Evolutionary conservation across 37 sponge, comb jelly and placozoan genomes (phyloP), one percentile per base, ranked within the genome.

Genomic region (Haliclona indistincta): DNA sequence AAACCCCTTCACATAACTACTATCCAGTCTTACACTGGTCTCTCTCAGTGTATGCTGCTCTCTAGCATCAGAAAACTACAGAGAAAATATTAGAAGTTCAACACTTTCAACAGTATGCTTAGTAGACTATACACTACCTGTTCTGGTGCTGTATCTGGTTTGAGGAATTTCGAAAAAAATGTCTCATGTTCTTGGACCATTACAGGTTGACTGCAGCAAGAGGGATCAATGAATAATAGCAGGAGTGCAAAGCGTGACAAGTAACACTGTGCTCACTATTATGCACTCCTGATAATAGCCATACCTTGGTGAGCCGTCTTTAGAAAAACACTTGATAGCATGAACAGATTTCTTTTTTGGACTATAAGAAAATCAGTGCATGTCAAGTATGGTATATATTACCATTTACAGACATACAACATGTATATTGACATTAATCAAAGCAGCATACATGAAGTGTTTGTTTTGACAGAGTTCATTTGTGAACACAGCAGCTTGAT

Each of bases 371-470:
- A 26, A 25, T 20, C 0, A 22, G 15, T 49, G 43, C 44, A 40
- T 34, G 4, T 15, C 39, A 67, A n/a, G 41, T 1, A n/a, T n/a
- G n/a, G n/a, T n/a, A n/a, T n/a, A n/a, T 36, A 22, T 4, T 2
- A 56, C 3, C 28, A 28, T 25, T 70, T 17, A 11, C 28, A 45
- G 45, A 17, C n/a, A 34, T 8, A 34, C 34, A 34, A 22, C 70
- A 67, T n/a, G 43, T 29, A 38, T 30, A 43, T 8, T 43, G 19
- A 33, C 44, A 3, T 38, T 38, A 11, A 36, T n/a, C n/a, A n/a
- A n/a, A n/a, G n/a, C n/a, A n/a, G 17, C 83, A 54, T 23, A 89
- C 90, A 70, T 84, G 78, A 77, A 90, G 17, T 41, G 47, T 32
- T 64, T 74, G 64, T 87, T 87, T 44, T 75, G 54, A 64, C 93